Conservation (phyloP, 2,888 invertebrate genomes). For the Drosophila pseudotakahashii region DNA sequence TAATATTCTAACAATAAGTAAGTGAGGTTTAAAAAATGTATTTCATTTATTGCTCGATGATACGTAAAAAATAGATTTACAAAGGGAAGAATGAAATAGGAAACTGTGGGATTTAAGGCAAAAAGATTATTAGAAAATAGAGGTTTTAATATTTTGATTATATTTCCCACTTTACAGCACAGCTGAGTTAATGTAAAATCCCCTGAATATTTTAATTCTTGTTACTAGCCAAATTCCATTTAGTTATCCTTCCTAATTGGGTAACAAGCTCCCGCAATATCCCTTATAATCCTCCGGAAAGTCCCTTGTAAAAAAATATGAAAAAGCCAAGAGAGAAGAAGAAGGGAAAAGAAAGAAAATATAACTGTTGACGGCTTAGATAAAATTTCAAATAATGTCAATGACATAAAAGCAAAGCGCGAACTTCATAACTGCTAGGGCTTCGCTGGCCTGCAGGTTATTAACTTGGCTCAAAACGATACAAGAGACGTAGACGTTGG, state of each 20-base stretch:
- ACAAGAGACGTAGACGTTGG: conserved; percentile 62
- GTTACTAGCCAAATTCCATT: not conserved
- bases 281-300: conserved; percentile 2
- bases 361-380: conserved; percentile 53
- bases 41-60: conserved; percentile 19
- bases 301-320: conserved; percentile 1
- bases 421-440: conserved; percentile 77
- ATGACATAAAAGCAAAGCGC: conserved; percentile 63
- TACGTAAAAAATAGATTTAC: not conserved
- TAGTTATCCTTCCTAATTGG: not conserved
- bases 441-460: conserved; percentile 61
- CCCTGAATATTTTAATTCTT: not conserved
- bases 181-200: not conserved
- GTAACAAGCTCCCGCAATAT: conserved; percentile 3
- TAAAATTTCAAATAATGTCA: conserved; percentile 61
- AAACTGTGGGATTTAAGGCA: not conserved
- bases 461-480: conserved; percentile 74
- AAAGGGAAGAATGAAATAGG: not conserved
- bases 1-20: conserved; percentile 16
- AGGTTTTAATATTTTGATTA: no score
- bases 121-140: no score
- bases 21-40: not conserved
- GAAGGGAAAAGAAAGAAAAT: conserved; percentile 5
- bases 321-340: not conserved
- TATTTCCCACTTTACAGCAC: no score